Percentiles rank a stretch among this genome's conserved stretches.
These are phyloP conservation scores for Hirudo medicinalis DNA, from an alignment of 1,140 invertebrate species.

Conservation along the genomic window DNA sequence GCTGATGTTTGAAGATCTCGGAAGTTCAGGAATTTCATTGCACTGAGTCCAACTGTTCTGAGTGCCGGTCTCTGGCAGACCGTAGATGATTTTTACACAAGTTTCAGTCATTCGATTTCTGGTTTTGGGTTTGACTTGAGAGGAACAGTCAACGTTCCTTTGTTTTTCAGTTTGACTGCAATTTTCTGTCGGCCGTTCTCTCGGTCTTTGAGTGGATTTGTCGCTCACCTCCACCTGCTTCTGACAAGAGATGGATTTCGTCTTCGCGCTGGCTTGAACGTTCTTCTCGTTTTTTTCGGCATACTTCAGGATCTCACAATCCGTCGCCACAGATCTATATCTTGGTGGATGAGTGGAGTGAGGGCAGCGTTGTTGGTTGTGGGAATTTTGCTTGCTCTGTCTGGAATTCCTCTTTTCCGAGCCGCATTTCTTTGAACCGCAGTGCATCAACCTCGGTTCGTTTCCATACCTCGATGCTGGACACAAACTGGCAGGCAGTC, in stretches of 20 bases:
- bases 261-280: not conserved
- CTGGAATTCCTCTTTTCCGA: not conserved
- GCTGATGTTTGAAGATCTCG: not conserved
- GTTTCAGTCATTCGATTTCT: slow-evolving; percentile 4
- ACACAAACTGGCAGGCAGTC: slow-evolving; percentile 1
- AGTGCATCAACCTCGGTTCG: not conserved
- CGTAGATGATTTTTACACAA: not conserved
- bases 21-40: not conserved
- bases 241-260: not conserved
- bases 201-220: slow-evolving; percentile 1
- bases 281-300: not conserved
- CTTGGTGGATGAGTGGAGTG: not conserved
- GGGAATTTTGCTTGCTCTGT: not conserved
- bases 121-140: not conserved
- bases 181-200: not conserved
- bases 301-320: slow-evolving; percentile 1
- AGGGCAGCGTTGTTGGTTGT: not conserved
- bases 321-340: not conserved
- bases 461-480: not conserved
- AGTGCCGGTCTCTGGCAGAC: not conserved
- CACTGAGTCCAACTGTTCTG: slow-evolving; percentile 4
- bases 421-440: not conserved
- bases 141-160: not conserved
- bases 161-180: not conserved
- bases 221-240: not conserved